Base-by-base conservation (phyloP, 2,113 vertebrate genomes). In the Bagarius yarrelli region DNA sequence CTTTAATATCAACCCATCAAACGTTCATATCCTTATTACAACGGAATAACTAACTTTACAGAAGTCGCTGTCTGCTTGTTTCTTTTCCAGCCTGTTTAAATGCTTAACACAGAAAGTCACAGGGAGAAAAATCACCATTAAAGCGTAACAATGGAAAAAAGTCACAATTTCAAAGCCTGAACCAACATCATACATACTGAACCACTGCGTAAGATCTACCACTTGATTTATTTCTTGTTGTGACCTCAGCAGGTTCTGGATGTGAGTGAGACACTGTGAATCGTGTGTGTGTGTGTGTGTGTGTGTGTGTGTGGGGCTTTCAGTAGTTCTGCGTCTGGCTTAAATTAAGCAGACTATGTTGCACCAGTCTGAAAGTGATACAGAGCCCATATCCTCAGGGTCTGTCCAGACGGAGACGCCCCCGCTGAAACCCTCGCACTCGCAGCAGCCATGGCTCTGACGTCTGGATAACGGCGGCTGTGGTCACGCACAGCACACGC, bases 101-200 rank as follows among this genome's bases (percentile, higher is more conserved):
- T 40, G 79, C 83, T 87, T 84, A 81, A 73, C 32, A 57, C 71
- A 55, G 79, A 86, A 84, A 79, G 80, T 57, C 70, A 83, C 83
- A 83, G 1, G 64, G 85, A 83, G 84, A 88, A 86, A 83, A 88
- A 80, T 85, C 71, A 21, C 79, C 75, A 84, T 83, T 86, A 88
- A 85, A 85, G 57, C 27, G 36, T 76, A 87, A 87, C 78, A 84
- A 86, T 44, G 88, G 85, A 87, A 87, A 87, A 87, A 83, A 86
- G 81, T 61, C 44, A 77, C 79, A 78, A 79, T 83, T 84, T 84
- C 32, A n/a, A 87, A 83, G 53, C 36, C 59, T 11, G 36, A 81
- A 56, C 75, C 78, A 84, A 86, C 73, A 82, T 72, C 57, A 36
- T 72, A 15, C n/a, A 60, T 55, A 70, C 61, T 19, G 14, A 44